Evolutionary conservation across 2,113 vertebrate species (phyloP), one percentile per base, ranked within the genome.

Genomic region (Hassar affinis): DNA sequence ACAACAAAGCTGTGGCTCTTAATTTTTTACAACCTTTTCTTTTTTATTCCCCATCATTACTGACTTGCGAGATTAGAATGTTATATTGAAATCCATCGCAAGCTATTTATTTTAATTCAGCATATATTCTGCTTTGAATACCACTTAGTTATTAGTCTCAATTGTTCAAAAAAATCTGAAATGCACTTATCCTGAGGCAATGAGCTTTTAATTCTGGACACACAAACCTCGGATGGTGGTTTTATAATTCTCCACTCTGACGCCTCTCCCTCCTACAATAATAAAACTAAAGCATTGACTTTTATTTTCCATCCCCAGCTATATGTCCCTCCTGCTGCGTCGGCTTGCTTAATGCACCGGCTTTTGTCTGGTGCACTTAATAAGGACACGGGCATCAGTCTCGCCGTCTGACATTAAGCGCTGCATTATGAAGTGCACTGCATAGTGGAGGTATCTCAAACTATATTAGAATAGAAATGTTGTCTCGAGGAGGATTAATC

Each of bases 241-340:
- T 87, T 84, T 88, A 86, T 90, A 90, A 88, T 84, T 88, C 82
- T 30, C 84, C 84, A 78, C 79, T 88, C 86, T 89, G 89, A 91
- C 83, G 80, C 85, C 84, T 90, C 76, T 42, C 81, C 18, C 83
- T 86, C 89, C 78, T 84, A 88, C 82, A 86, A 90, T 89, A 92
- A 91, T 92, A 93, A 92, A 92, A 92, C 62, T 56, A 7, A 88
- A 91, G 88, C 89, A 88, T 92, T 92, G 90, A 92, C 91, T 91
- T 89, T 90, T 88, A 88, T 90, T 91, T 91, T 89, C 88, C 88
- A 83, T 87, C 61, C 35, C 79, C 86, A 71, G 86, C 87, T 84
- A 87, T 89, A 83, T 76, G 82, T 85, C 85, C 82, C 84, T 84
- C 84, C 84, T 79, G 64, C 80, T 62, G 80, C 1, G 33, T 52